phyloP scores from a whole-genome alignment of 1,140 invertebrate species.

The Acyrthosiphon pisum region DNA sequence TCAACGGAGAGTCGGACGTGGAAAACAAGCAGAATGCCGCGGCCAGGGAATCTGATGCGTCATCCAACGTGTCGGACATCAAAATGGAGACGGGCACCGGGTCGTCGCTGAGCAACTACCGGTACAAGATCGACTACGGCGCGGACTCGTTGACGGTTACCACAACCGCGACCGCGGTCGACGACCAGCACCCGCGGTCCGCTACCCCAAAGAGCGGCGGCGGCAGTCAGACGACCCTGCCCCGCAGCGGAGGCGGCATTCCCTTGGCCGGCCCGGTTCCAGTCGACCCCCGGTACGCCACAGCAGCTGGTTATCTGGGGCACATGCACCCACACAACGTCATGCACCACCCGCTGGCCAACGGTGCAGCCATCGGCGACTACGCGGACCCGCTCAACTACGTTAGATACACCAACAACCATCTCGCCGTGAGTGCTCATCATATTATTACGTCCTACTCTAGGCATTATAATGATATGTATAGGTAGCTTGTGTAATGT shows the following conservation, averaged over 20 bases:
- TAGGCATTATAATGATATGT: no score
- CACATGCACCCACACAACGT: constrained; percentile 81
- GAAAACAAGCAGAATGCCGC: constrained; percentile 59
- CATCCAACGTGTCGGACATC: constrained; percentile 88
- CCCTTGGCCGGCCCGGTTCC: constrained; percentile 80
- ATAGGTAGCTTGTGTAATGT: no score
- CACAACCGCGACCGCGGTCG: neutral
- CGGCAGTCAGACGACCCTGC: constrained; percentile 66
- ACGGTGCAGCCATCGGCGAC: neutral
- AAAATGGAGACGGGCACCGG: constrained; percentile 87
- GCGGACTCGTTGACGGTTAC: neutral
- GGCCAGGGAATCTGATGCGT: constrained; percentile 82
- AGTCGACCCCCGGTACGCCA: constrained; percentile 66
- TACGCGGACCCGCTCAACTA: constrained; percentile 36
- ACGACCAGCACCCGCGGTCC: neutral
- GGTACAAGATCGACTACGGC: constrained; percentile 61
- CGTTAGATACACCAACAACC: neutral
- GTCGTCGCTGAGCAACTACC: constrained; percentile 72
- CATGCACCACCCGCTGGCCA: constrained; percentile 61
- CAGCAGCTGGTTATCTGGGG: constrained; percentile 66
- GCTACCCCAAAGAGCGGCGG: constrained; percentile 59
- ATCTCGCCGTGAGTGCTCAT: constrained; percentile 60
- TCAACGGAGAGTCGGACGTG: neutral
- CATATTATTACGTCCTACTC: no score
- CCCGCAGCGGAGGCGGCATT: constrained; percentile 64